These are phyloP conservation scores for Empis stercorea DNA, from an alignment of 2,888 invertebrate genomes.

Conservation along the genomic window DNA sequence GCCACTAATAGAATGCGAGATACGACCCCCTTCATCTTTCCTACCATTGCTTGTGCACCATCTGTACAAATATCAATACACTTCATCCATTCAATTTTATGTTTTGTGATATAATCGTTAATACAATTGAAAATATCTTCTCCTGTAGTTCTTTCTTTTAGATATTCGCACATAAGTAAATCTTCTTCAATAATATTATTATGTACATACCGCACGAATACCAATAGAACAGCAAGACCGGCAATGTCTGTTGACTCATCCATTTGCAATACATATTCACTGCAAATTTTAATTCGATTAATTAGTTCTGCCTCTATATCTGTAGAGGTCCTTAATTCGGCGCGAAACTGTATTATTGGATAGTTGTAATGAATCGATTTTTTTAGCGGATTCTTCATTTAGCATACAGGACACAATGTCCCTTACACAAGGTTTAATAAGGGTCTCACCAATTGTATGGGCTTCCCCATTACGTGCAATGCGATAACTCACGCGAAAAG, in stretches of 20 bases:
- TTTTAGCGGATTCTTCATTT: conserved; percentile 1
- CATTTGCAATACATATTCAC: conserved; percentile 3
- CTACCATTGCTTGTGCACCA: neutral
- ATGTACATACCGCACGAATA: conserved; percentile 5
- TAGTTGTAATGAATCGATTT: conserved; percentile 1
- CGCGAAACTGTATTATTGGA: neutral
- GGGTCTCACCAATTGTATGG: conserved; percentile 5
- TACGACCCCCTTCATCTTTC: neutral
- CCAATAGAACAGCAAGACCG: conserved; percentile 1
- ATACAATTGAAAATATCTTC: conserved; percentile 7
- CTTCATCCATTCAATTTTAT: neutral
- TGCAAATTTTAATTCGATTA: neutral
- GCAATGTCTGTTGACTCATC: conserved; percentile 3
- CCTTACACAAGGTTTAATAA: neutral
- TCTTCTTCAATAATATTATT: conserved; percentile 9
- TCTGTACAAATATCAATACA: neutral
- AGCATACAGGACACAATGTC: conserved; percentile 1
- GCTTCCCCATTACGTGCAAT: conserved; percentile 6
- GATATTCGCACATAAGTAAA: conserved; percentile 4
- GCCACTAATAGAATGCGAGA: neutral
- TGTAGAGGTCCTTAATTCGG: neutral
- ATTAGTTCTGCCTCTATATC: neutral
- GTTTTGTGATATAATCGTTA: conserved; percentile 5
- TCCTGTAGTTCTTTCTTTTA: conserved; percentile 3
- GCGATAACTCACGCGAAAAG: conserved; percentile 3